These are phyloP conservation scores for Ips nitidus DNA, from an alignment of 1,140 invertebrate genomes.

Conservation along the genomic window DNA sequence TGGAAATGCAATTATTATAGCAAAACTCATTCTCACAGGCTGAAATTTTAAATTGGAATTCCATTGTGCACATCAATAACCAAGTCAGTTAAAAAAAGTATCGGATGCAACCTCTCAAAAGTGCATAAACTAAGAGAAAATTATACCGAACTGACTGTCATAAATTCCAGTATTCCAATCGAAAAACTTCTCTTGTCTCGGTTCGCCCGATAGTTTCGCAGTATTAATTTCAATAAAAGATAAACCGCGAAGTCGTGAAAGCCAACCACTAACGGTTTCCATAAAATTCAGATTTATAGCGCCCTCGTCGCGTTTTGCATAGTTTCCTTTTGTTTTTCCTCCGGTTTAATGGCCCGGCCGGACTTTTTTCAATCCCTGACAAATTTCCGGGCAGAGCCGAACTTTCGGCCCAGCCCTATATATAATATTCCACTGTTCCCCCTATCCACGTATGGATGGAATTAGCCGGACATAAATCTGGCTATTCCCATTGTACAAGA, in stretches of 20 bases:
- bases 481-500: no score
- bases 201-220: slow-evolving; percentile 12
- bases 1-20: no score
- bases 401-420: slow-evolving; percentile 7
- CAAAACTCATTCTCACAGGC: no score
- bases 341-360: slow-evolving; percentile 14
- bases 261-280: slow-evolving; percentile 22
- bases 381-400: slow-evolving; percentile 20
- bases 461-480: slow-evolving; percentile 24
- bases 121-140: neutral
- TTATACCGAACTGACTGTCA: neutral
- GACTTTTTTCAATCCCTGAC: slow-evolving; percentile 19
- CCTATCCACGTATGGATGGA: slow-evolving; percentile 13
- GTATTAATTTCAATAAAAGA: slow-evolving; percentile 27
- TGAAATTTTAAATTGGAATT: no score
- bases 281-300: slow-evolving; percentile 22
- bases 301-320: slow-evolving; percentile 18
- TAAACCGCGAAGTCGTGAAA: slow-evolving; percentile 22
- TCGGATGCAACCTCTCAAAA: no score
- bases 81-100: no score
- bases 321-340: slow-evolving; percentile 21
- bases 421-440: slow-evolving; percentile 17
- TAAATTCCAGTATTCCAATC: slow-evolving; percentile 10
- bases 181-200: slow-evolving; percentile 15
- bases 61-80: no score